Percentiles rank a stretch among this genome's conserved stretches.
Conservation (phyloP, 2,888 invertebrate genomes). For the Apodemia zela region DNA sequence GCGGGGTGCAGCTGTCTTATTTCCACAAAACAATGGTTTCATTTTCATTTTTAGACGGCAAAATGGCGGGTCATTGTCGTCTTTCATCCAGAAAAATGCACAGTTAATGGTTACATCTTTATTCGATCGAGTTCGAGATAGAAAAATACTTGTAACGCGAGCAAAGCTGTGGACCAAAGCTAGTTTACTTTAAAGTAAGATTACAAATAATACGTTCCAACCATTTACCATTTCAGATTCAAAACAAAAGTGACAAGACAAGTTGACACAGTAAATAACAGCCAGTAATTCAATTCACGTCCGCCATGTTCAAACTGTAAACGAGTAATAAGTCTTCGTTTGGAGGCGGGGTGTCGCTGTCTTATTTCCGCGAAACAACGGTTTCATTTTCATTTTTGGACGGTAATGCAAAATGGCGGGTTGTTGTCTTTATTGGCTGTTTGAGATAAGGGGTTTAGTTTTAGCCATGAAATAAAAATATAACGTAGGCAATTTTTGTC, state of each 20-base stretch:
- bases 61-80: no score
- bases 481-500: no score
- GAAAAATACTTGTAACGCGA: no score
- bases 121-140: no score
- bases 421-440: neutral
- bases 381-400: conserved; percentile 8
- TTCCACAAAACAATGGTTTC: conserved; percentile 4
- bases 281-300: conserved; percentile 11
- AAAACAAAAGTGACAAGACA: conserved; percentile 6
- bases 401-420: neutral
- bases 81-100: no score
- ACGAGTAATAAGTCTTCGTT: conserved; percentile 20
- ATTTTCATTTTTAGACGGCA: conserved; percentile 6
- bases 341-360: neutral
- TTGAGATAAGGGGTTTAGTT: neutral
- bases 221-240: neutral
- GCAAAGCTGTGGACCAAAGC: no score
- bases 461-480: no score
- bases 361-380: conserved; percentile 6
- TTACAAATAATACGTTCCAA: no score
- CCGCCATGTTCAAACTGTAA: conserved; percentile 20
- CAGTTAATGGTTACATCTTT: no score
- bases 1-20: neutral
- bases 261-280: neutral
- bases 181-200: no score